Evolutionary conservation across 1,140 invertebrate species (phyloP).

Genomic region (Platorchestia sp.): DNA sequence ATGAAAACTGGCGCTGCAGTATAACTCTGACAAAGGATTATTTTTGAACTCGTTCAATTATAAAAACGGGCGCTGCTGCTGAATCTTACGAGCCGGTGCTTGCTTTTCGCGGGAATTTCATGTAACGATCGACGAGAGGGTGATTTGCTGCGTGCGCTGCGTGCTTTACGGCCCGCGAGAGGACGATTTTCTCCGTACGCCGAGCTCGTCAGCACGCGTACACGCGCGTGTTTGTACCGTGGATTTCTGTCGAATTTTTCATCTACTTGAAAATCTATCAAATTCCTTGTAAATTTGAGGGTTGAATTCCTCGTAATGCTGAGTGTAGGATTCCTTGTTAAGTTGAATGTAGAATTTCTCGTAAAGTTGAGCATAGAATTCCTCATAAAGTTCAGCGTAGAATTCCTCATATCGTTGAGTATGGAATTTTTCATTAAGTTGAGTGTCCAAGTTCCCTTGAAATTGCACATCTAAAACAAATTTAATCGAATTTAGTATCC

Average conservation of each 20-base stretch:
- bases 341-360: too few relatives aligned
- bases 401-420: too few relatives aligned
- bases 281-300: too few relatives aligned
- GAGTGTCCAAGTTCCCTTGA: too few relatives aligned
- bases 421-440: too few relatives aligned
- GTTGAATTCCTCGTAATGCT: too few relatives aligned
- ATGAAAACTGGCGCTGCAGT: not conserved
- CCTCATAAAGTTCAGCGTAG: too few relatives aligned
- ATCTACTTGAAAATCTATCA: not conserved
- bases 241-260: not conserved
- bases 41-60: not conserved
- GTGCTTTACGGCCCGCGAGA: not conserved
- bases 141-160: not conserved
- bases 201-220: not conserved
- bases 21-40: not conserved
- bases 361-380: too few relatives aligned
- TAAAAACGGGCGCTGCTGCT: not conserved
- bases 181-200: not conserved
- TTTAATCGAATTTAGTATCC: too few relatives aligned
- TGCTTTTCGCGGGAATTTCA: not conserved
- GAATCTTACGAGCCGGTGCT: not conserved
- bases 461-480: too few relatives aligned
- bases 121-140: not conserved
- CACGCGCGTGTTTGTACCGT: not conserved
- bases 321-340: too few relatives aligned